Evolutionary conservation across 1,140 invertebrate species (phyloP).

Genomic region (Trichonephila clavata): DNA sequence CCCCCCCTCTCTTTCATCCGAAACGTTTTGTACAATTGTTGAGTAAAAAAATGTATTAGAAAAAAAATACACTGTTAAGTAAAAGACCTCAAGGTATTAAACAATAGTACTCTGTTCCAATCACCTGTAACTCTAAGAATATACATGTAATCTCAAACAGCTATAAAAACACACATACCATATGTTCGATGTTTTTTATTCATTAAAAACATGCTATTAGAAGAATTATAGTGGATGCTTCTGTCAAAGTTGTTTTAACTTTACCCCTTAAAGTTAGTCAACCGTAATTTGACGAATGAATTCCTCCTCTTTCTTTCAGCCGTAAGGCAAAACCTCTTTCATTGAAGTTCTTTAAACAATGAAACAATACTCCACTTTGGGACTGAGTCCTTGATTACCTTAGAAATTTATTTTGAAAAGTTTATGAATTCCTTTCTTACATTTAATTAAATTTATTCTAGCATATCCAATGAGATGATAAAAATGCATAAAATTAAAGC

Average conservation of each 20-base stretch:
- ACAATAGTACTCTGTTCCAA: background rate
- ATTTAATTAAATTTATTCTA: slow-evolving; percentile 11
- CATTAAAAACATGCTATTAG: background rate
- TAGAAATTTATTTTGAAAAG: background rate
- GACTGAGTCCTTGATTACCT: background rate
- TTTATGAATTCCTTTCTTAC: background rate
- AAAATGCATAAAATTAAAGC: background rate
- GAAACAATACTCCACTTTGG: slow-evolving; percentile 19
- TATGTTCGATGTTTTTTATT: background rate
- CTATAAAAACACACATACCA: background rate
- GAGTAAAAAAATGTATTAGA: background rate
- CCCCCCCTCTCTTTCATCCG: background rate
- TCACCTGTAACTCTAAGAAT: background rate
- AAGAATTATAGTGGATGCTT: background rate
- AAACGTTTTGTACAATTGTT: background rate
- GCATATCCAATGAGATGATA: background rate
- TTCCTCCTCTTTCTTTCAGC: background rate
- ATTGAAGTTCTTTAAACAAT: background rate
- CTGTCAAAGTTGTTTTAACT: slow-evolving; percentile 6
- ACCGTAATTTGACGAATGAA: background rate
- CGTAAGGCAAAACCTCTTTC: background rate
- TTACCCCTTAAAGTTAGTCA: background rate
- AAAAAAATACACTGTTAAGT: background rate
- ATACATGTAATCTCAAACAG: background rate
- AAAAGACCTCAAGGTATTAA: background rate